Base-by-base conservation (phyloP, 1,140 invertebrate genomes). In the Heterodera schachtii region DNA sequence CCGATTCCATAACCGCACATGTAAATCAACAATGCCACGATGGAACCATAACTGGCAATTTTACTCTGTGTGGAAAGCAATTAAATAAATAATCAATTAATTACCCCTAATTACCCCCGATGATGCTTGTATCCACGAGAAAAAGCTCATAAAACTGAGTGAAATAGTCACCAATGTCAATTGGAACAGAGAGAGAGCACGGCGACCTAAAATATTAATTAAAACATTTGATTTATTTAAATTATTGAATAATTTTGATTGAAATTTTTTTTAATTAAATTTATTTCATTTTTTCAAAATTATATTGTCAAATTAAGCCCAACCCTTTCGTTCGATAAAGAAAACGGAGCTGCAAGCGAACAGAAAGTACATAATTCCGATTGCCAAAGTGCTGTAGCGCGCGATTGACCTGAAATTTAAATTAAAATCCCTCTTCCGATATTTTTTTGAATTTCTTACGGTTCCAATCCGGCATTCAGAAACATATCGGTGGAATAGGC, bases 1-100 rank as follows among this genome's bases (percentile, higher is more conserved):
- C 87, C 87, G 2, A 87, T 77, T 64, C 87, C 87, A 74, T 89
- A 89, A 16, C 85, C 85, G 67, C 82, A 84, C 87, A 89, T 89
- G 84, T 88, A 89, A 13, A 84, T 21, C 1, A 89, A 73, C 31
- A 89, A 73, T 4, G 88, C 79, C 13, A 81, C 57, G 13, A 89
- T 89, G 41, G 85, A 78, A 19, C 81, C 88, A 66, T 90, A 89
- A 49, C 80, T 78, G 2, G 87, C 84, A 81, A 84, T 88, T 16
- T 73, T 57, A 46, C 67, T 67, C 86, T 88, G 31, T 31, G 31
- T 0, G 31, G 0, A 46, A 75, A 86, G 79, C 21, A 11, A 5
- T 46, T 46, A n/a, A 73, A 21, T 31, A 73, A 73, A 73, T n/a
- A 73, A 73, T 21, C 21, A 73, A 19, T 52, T 8, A 52, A 52